Percentiles rank a stretch among this genome's conserved stretches.
Conservation (phyloP, 2,888 invertebrate species). For the Pyrochroa serraticornis region DNA sequence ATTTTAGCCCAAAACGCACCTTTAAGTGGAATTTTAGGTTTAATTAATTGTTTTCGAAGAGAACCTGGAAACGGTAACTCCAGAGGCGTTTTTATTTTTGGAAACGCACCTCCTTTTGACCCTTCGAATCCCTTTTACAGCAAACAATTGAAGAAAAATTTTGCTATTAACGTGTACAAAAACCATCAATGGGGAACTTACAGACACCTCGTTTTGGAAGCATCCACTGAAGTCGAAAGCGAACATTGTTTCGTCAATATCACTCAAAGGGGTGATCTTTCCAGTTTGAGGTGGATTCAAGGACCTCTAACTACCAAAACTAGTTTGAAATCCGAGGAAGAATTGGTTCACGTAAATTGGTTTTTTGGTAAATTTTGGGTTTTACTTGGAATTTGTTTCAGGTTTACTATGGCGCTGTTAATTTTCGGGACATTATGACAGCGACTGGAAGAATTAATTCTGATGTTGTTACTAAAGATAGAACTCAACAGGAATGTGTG, state of each 20-base stretch:
- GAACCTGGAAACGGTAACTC: conserved; percentile 61
- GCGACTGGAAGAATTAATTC: conserved; percentile 92
- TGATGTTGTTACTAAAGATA: conserved; percentile 80
- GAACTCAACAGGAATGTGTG: conserved; percentile 82
- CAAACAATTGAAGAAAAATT: conserved; percentile 69
- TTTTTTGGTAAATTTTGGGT: neutral
- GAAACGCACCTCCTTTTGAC: conserved; percentile 69
- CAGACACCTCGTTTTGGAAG: conserved; percentile 73
- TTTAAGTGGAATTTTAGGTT: conserved; percentile 52
- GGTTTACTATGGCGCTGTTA: conserved; percentile 86
- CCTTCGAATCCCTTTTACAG: conserved; percentile 62
- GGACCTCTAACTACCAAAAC: conserved; percentile 56
- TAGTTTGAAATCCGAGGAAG: neutral
- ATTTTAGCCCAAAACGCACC: neutral
- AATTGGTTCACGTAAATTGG: conserved; percentile 24
- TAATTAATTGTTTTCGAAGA: conserved; percentile 69
- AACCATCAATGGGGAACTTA: conserved; percentile 68
- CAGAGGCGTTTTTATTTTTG: conserved; percentile 64
- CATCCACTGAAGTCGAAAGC: conserved; percentile 56
- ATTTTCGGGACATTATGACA: conserved; percentile 96
- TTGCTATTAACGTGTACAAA: conserved; percentile 78
- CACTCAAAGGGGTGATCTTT: conserved; percentile 81
- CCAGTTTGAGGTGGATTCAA: conserved; percentile 80
- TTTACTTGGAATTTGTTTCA: conserved; percentile 8
- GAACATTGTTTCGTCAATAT: conserved; percentile 80